A percentile compares a stretch with the other conserved stretches of the same genome.
phyloP scores from a whole-genome alignment of 35 echinoderm and acorn worm genomes.

The Eucidaris tribuloides region DNA sequence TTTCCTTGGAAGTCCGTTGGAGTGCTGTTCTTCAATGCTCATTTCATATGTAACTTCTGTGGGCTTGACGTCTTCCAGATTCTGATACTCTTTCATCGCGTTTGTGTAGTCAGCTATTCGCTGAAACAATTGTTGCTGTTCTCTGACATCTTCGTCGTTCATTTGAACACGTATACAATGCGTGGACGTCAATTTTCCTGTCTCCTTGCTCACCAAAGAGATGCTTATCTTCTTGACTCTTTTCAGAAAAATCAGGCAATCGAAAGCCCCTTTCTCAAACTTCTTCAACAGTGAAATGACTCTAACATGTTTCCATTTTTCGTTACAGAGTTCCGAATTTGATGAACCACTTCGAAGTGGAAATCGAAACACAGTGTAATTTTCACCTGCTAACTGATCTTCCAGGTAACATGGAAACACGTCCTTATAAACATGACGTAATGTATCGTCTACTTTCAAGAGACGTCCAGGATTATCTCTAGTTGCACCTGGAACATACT shows the following conservation, averaged over 20 bases:
- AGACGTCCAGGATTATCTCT: slow-evolving; percentile 33
- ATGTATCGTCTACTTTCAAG: neutral
- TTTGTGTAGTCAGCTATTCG: neutral
- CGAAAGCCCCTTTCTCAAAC: neutral
- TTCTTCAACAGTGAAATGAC: neutral
- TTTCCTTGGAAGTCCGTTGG: neutral
- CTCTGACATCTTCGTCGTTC: neutral
- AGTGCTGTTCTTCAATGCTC: neutral
- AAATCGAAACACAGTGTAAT: slow-evolving; percentile 70
- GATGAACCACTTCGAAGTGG: slow-evolving; percentile 39
- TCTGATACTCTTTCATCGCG: neutral
- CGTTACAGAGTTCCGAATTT: slow-evolving; percentile 8
- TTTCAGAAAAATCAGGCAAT: slow-evolving; percentile 39
- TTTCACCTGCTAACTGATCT: neutral
- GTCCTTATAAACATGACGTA: slow-evolving; percentile 44
- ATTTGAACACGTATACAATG: neutral
- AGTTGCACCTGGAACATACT: slow-evolving; percentile 58
- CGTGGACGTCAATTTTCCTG: neutral
- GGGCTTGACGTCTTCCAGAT: neutral
- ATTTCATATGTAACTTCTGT: neutral
- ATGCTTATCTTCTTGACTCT: slow-evolving; percentile 10
- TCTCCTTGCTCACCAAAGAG: neutral
- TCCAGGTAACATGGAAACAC: slow-evolving; percentile 47
- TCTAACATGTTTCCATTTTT: neutral
- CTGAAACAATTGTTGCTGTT: neutral